phyloP scores from a whole-genome alignment of 53 echinoderm and acorn worm genomes.

The Paelopatides confundens region DNA sequence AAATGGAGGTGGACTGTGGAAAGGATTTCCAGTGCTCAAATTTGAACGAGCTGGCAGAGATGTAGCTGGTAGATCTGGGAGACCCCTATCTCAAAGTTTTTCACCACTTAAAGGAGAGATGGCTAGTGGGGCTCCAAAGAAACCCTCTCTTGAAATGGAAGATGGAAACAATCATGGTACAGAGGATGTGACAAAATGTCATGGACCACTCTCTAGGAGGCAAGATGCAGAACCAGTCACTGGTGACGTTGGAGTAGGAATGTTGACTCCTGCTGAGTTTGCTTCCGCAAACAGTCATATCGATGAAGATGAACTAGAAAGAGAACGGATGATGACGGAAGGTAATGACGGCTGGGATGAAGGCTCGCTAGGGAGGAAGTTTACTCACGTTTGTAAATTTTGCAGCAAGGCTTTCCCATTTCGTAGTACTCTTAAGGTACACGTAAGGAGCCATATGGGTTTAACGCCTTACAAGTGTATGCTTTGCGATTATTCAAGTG shows the following conservation, averaged over 20 bases:
- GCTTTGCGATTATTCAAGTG: conserved; percentile 96
- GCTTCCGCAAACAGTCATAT: conserved; percentile 60
- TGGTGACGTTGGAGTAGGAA: conserved; percentile 81
- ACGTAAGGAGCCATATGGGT: conserved; percentile 93
- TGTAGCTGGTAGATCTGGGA: conserved; percentile 8
- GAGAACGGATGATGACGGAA: conserved; percentile 32
- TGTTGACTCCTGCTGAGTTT: conserved; percentile 84
- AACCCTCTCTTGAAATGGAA: not conserved
- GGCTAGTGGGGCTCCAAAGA: conserved; percentile 21
- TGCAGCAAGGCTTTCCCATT: conserved; percentile 92
- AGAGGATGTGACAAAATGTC: not conserved
- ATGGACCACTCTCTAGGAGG: conserved; percentile 27
- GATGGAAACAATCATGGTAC: not conserved
- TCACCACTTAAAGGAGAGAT: conserved; percentile 45
- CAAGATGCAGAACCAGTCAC: conserved; percentile 65
- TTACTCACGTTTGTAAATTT: conserved; percentile 82
- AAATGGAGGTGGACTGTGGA: conserved; percentile 12
- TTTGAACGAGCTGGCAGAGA: not conserved
- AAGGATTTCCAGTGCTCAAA: conserved; percentile 11
- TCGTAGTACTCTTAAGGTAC: conserved; percentile 91
- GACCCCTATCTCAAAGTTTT: conserved; percentile 17
- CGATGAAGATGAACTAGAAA: conserved; percentile 42
- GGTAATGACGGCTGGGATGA: not conserved
- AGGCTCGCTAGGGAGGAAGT: conserved; percentile 28
- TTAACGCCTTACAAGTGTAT: conserved; percentile 97